phyloP scores from a whole-genome alignment of 1,140 invertebrate genomes.

The Lordiphosa stackelbergi region DNA sequence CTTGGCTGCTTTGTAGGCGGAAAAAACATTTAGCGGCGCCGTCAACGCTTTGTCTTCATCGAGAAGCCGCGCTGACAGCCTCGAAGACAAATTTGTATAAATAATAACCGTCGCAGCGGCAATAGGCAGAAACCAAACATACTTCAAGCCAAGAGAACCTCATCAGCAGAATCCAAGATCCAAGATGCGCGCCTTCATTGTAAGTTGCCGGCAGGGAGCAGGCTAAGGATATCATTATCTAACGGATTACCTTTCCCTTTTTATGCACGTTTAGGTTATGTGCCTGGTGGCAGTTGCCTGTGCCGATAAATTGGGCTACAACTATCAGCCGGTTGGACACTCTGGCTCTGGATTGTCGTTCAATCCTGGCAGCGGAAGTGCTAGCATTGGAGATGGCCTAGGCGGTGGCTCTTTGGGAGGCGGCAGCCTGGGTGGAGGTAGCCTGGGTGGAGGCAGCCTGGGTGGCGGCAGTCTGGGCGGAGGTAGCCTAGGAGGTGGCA shows the following conservation, averaged over 20 bases:
- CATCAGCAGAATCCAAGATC: slow-evolving; percentile 45
- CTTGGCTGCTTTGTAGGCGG: slow-evolving; percentile 61
- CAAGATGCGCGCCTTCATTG: slow-evolving; percentile 69
- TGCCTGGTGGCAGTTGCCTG: slow-evolving; percentile 65
- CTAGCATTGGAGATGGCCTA: slow-evolving; percentile 16
- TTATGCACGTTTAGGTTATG: slow-evolving; percentile 42
- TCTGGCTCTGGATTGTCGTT: slow-evolving; percentile 57
- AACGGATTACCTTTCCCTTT: slow-evolving; percentile 24
- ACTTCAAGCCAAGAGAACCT: slow-evolving; percentile 58
- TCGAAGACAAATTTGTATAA: slow-evolving; percentile 65
- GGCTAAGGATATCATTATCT: slow-evolving; percentile 2
- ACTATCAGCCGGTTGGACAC: slow-evolving; percentile 66
- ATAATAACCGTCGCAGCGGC: slow-evolving; percentile 38
- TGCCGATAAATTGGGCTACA: slow-evolving; percentile 71
- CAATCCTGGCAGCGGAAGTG: slow-evolving; percentile 36
- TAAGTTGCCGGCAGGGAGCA: slow-evolving; percentile 40
- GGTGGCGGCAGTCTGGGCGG: slow-evolving; percentile 20
- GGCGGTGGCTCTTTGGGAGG: slow-evolving; percentile 21
- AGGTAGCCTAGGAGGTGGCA: slow-evolving; percentile 22
- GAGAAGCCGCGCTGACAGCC: slow-evolving; percentile 54
- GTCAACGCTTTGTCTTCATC: slow-evolving; percentile 54
- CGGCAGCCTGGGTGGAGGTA: slow-evolving; percentile 8
- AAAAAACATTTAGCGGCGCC: slow-evolving; percentile 57
- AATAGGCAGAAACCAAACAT: slow-evolving; percentile 55
- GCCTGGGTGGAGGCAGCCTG: slow-evolving; percentile 20